Base-by-base conservation (phyloP, 1,140 invertebrate species). In the Bombus superbus region DNA sequence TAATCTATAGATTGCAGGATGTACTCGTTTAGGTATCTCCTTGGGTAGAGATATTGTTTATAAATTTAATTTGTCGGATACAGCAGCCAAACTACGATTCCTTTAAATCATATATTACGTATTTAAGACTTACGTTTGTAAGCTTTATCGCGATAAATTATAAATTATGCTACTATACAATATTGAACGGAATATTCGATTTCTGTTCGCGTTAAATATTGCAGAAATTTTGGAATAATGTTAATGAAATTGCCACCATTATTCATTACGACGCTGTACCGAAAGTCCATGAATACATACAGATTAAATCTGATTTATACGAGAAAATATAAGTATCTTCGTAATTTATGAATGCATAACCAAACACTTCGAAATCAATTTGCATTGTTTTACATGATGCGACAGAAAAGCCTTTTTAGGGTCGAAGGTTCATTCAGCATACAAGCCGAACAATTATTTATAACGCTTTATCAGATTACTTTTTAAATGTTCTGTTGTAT, bases 241-340 rank as follows among this genome's bases (percentile, higher is more conserved):
- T 84, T 79, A 78, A 59, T 62, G 47, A 69, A 72, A 79, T 35
- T 57, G 40, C n/a, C 22, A 62, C 22, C 59, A 64, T 84, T 84
- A 84, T 47, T 84, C 74, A 84, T 68, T 71, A 53, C 62, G 62
- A 68, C 59, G 42, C 62, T 76, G 42, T 35, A 35, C 66, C 18
- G 47, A 47, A 78, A 84, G 40, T 28, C 32, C 62, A 74, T 74
- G 75, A 71, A 71, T 78, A 71, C 82, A 32, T 62, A 62, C 47
- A 40, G 66, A 78, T 71, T 84, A 71, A 71, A 71, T 84, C 40
- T 57, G 57, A 84, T 57, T 84, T 79, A 79, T 64, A 79, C 22
- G 53, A 79, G 72, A 68, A 59, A 69, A 76, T 62, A n/a, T 40
- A 74, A 47, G 25, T 75, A 32, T 78, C 47, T 25, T 35, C 32